A percentile compares a stretch with the other conserved stretches of the same genome.
Evolutionary conservation across 2,113 vertebrate species (phyloP).

Genomic region (Cyanistes caeruleus): DNA sequence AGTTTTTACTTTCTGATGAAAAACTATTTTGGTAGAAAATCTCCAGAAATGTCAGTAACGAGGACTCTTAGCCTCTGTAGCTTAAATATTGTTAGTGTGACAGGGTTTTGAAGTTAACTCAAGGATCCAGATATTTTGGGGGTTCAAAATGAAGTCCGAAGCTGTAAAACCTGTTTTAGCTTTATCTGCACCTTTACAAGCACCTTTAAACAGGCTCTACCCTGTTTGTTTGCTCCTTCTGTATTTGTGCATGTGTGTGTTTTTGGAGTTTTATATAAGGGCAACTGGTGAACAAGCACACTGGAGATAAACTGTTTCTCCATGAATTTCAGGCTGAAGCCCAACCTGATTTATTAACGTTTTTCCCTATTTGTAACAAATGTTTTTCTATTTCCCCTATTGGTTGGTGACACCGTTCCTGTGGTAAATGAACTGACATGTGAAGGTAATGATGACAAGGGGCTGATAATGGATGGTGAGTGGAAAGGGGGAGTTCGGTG

Average conservation of each 20-base stretch:
- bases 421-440: constrained; percentile 75
- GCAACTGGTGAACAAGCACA: not conserved
- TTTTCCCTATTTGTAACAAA: constrained; percentile 61
- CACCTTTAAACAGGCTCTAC: not conserved
- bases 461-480: constrained; percentile 74
- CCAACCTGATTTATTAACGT: constrained; percentile 44
- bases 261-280: not conserved
- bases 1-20: not conserved
- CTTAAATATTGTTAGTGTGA: not conserved
- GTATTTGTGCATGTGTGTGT: not conserved
- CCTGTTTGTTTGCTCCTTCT: not conserved
- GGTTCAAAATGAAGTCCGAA: not conserved
- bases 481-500: constrained; percentile 40
- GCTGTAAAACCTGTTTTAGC: not conserved
- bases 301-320: not conserved
- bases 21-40: not conserved
- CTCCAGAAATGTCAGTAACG: not conserved
- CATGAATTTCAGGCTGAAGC: not conserved
- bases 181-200: not conserved
- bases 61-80: not conserved
- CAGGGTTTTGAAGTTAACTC: not conserved
- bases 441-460: constrained; percentile 71
- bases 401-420: constrained; percentile 58
- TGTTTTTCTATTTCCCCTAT: constrained; percentile 62
- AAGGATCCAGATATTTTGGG: not conserved